A percentile compares a stretch with the other conserved stretches of the same genome.
Evolutionary conservation across 2,113 vertebrate species (phyloP).

Genomic region (Aldabrachelys gigantea): DNA sequence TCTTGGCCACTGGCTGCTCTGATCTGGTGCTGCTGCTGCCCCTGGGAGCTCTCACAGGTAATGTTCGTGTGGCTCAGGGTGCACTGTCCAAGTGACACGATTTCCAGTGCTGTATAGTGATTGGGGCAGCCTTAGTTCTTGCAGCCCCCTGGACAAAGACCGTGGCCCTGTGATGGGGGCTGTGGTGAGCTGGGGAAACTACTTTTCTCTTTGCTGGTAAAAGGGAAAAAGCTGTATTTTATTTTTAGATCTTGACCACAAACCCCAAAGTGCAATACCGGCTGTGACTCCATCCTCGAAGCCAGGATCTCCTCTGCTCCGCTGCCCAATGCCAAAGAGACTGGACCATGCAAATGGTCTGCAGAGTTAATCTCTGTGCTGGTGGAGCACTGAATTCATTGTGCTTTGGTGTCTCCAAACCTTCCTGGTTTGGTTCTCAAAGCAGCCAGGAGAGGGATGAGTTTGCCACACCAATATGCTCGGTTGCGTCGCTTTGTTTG

Average conservation of each 20-base stretch:
- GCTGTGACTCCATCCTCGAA: neutral
- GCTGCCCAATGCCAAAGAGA: neutral
- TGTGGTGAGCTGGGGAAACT: neutral
- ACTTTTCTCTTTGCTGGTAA: neutral
- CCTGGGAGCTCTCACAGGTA: neutral
- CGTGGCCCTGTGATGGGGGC: neutral
- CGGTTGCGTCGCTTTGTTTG: neutral
- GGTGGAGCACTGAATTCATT: neutral
- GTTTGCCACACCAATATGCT: neutral
- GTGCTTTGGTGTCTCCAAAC: neutral
- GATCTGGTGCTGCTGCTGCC: neutral
- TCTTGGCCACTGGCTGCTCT: neutral
- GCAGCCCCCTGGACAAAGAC: accelerated
- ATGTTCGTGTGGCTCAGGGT: neutral
- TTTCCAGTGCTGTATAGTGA: neutral
- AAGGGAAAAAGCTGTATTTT: neutral
- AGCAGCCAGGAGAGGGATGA: accelerated
- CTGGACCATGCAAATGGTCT: neutral
- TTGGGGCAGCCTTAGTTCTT: neutral
- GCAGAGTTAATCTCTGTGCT: accelerated
- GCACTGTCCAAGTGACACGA: neutral
- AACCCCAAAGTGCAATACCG: neutral
- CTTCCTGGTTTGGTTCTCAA: accelerated
- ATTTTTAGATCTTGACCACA: neutral
- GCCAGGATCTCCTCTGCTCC: neutral